Evolutionary conservation across 1,140 invertebrate species (phyloP).

Genomic region (Sesamia nonagrioides): DNA sequence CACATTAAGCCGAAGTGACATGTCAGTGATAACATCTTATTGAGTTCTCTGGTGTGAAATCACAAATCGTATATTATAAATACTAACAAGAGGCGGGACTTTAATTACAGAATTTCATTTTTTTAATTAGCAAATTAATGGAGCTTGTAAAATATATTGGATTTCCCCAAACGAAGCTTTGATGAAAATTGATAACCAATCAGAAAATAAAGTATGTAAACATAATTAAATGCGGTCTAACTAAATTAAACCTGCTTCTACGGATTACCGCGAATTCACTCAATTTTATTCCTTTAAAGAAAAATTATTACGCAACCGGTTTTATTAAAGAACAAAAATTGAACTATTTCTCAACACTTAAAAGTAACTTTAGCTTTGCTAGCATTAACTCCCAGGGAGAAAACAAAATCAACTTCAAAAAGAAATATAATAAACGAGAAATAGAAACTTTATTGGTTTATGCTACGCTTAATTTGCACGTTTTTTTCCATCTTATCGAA

Average conservation of each 20-base stretch:
- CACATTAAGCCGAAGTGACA: conserved; percentile 30
- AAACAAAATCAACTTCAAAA: background rate
- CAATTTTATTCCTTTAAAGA: background rate
- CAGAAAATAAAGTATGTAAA: background rate
- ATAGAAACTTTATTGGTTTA: conserved; percentile 6
- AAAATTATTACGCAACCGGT: background rate
- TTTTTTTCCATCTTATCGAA: conserved; percentile 10
- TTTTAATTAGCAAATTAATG: conserved; percentile 15
- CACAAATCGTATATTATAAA: background rate
- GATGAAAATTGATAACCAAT: background rate
- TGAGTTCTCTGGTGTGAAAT: conserved; percentile 6
- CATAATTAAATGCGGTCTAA: background rate
- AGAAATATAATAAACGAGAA: conserved; percentile 13
- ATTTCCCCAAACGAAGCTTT: background rate
- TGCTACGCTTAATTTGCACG: conserved; percentile 19
- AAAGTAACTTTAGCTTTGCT: background rate
- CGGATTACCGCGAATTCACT: background rate
- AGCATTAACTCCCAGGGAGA: background rate
- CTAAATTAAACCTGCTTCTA: background rate
- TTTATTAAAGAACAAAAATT: conserved; percentile 13
- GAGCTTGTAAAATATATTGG: conserved; percentile 3
- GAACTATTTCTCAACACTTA: background rate
- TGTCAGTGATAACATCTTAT: conserved; percentile 27
- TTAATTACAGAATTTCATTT: background rate
- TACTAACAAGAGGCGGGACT: background rate